These are phyloP conservation scores for Synergus laeviventris DNA, from an alignment of 2,888 invertebrate genomes.

Conservation along the genomic window DNA sequence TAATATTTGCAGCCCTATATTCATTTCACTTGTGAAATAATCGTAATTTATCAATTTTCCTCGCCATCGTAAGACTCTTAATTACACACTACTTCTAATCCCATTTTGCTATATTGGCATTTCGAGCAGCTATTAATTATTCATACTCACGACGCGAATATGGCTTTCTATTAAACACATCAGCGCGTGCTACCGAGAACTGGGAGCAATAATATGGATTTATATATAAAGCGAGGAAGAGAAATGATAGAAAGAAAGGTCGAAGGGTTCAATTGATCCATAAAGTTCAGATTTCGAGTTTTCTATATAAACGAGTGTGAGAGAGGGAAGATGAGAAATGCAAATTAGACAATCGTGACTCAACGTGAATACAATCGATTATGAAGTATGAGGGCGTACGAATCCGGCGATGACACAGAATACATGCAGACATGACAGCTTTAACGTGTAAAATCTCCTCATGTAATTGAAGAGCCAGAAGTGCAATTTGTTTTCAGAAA, in stretches of 20 bases:
- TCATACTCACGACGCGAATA: slow-evolving; percentile 26
- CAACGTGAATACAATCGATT: slow-evolving; percentile 35
- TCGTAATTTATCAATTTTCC: slow-evolving; percentile 20
- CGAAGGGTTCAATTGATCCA: background rate
- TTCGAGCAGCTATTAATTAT: slow-evolving; percentile 30
- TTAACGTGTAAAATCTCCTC: slow-evolving; percentile 23
- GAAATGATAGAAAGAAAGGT: background rate
- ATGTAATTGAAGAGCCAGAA: slow-evolving; percentile 23
- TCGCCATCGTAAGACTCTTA: slow-evolving; percentile 18
- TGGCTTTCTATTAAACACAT: slow-evolving; percentile 23
- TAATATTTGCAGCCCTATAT: background rate
- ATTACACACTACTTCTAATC: slow-evolving; percentile 28
- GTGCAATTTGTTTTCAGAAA: slow-evolving; percentile 26
- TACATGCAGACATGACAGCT: slow-evolving; percentile 20
- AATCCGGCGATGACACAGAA: slow-evolving; percentile 32
- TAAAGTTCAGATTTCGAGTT: slow-evolving; percentile 2
- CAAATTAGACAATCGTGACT: slow-evolving; percentile 25
- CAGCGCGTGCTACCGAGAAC: slow-evolving; percentile 12
- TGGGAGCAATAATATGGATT: slow-evolving; percentile 15
- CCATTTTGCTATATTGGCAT: slow-evolving; percentile 24
- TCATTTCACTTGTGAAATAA: slow-evolving; percentile 18
- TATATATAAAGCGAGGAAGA: background rate
- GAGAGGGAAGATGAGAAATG: background rate
- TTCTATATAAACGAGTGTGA: background rate
- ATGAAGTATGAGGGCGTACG: slow-evolving; percentile 30